phyloP scores from a whole-genome alignment of 2,888 invertebrate genomes.

The Celastrina argiolus region DNA sequence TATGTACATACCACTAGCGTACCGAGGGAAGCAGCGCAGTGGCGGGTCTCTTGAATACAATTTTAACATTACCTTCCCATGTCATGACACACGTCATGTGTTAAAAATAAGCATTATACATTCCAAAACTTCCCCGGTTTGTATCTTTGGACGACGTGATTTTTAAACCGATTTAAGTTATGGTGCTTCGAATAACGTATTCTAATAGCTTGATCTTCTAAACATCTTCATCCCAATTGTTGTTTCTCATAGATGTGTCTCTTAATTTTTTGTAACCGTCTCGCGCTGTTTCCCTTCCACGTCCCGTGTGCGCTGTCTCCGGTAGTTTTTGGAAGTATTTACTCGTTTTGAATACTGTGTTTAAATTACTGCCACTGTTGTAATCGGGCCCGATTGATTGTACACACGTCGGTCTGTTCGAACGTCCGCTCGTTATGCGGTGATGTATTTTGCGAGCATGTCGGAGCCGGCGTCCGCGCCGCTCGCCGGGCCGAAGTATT shows the following conservation, averaged over 20 bases:
- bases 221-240: background rate
- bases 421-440: conserved; percentile 19
- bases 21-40: conserved; percentile 17
- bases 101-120: too few species aligned
- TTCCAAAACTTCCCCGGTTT: too few species aligned
- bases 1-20: conserved; percentile 27
- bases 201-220: background rate
- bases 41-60: conserved; percentile 9
- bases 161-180: background rate
- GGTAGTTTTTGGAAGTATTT: conserved; percentile 57
- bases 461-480: background rate
- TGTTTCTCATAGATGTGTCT: background rate
- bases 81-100: too few species aligned
- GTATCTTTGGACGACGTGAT: too few species aligned
- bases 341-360: conserved; percentile 48
- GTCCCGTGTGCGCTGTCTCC: conserved; percentile 36
- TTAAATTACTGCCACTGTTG: conserved; percentile 34
- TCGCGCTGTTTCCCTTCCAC: conserved; percentile 22
- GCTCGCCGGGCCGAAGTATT: background rate
- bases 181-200: background rate
- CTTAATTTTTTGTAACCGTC: background rate
- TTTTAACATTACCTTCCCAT: conserved; percentile 23
- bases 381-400: conserved; percentile 32
- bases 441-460: conserved; percentile 17
- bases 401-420: conserved; percentile 24